Evolutionary conservation across 2,797 vertebrate species (phyloP), one percentile per base, ranked within the genome.

Genomic region (Nothura maculosa): DNA sequence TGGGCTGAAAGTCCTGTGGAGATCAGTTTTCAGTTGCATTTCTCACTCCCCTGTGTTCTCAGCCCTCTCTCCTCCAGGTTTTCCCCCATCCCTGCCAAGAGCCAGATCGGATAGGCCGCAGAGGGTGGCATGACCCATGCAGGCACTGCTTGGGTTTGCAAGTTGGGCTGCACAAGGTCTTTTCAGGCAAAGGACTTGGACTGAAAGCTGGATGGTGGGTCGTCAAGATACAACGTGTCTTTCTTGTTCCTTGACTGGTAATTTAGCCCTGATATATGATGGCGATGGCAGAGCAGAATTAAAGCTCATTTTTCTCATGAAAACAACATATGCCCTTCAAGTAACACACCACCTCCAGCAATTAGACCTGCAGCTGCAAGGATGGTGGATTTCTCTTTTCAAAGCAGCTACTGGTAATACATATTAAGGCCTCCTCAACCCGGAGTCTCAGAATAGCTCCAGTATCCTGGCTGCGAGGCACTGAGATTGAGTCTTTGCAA

Each of bases 151-250:
- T 54, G 52, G 52, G 9, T 30, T 54, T 30, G 27, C 52, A 30
- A 54, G 28, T 55, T 55, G 84, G 14, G 12, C 12, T 25, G 55
- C 32, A 22, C 14, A 3, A 3, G 6, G 2, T 10, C 9, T 76
- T 54, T 42, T 40, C 14, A 34, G 19, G 43, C 30, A 24, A 62
- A 20, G 0, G 0, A 0, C 38, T 48, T 36, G 64, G 61, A 57
- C 42, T 15, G 8, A 24, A 20, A 38, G n/a, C 38, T 1, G 2
- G 17, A 54, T 34, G 38, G 7, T 0, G 34, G 9, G 20, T 27
- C 27, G 63, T 38, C 64, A 89, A 89, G 69, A 82, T 64, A 28
- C 34, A 10, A 27, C 7, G n/a, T 25, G 21, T 21, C 30, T 78
- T 55, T 10, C 5, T 7, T 75, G 18, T 24, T 89, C 69, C 42